These are phyloP conservation scores for Oryzias celebensis DNA, from an alignment of 2,113 vertebrate species.

Conservation along the genomic window DNA sequence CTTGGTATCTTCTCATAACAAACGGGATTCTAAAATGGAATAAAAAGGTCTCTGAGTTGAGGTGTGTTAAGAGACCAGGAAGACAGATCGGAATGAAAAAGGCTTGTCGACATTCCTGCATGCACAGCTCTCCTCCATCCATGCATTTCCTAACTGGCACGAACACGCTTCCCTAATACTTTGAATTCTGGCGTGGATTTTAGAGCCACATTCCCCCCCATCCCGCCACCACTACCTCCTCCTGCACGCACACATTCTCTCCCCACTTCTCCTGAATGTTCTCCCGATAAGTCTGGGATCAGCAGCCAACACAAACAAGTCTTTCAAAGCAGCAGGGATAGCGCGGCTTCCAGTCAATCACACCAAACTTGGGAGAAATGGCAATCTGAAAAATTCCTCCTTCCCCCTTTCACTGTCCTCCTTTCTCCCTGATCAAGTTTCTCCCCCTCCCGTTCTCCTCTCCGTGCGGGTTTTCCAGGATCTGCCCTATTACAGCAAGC, in stretches of 20 bases:
- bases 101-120: slow-evolving; percentile 51
- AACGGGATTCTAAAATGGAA: slow-evolving; percentile 10
- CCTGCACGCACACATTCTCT: slow-evolving; percentile 27
- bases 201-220: neutral
- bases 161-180: slow-evolving; percentile 53
- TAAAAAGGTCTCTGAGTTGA: slow-evolving; percentile 17
- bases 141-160: slow-evolving; percentile 55
- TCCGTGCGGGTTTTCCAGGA: slow-evolving; percentile 52
- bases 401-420: slow-evolving; percentile 9
- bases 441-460: slow-evolving; percentile 20
- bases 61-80: slow-evolving; percentile 22
- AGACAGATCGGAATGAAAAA: slow-evolving; percentile 40
- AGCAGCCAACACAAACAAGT: slow-evolving; percentile 74
- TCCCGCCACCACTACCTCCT: neutral
- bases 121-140: slow-evolving; percentile 32
- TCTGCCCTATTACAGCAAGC: slow-evolving; percentile 70
- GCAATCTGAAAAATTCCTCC: slow-evolving; percentile 43
- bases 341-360: slow-evolving; percentile 70
- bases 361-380: slow-evolving; percentile 84
- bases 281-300: slow-evolving; percentile 54
- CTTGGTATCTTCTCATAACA: slow-evolving; percentile 14
- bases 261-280: slow-evolving; percentile 46
- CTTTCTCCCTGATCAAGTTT: slow-evolving; percentile 48
- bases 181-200: slow-evolving; percentile 53
- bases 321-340: slow-evolving; percentile 69